Percentiles rank a stretch among this genome's conserved stretches.
Conservation (phyloP, 2,797 vertebrate genomes). For the Amazonetta brasiliensis region DNA sequence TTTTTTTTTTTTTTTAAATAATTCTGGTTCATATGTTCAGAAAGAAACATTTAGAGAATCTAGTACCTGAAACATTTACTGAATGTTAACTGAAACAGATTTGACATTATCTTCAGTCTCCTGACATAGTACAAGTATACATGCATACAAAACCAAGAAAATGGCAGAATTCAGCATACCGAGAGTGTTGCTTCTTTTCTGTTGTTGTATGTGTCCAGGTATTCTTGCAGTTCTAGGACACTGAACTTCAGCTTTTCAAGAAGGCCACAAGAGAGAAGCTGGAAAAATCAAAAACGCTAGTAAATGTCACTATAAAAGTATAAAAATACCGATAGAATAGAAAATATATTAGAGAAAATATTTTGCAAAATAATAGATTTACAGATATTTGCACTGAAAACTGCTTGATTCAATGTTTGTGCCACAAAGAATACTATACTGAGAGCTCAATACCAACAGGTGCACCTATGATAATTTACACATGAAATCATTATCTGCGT, state of each 20-base stretch:
- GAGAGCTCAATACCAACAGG: not conserved
- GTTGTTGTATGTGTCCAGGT: constrained; percentile 95
- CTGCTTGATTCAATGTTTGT: not conserved
- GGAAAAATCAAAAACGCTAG: constrained; percentile 51
- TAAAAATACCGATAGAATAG: not conserved
- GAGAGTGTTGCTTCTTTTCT: constrained; percentile 93
- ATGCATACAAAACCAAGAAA: not conserved
- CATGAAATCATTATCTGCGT: not conserved
- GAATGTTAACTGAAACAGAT: not conserved
- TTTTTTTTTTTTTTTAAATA: not conserved
- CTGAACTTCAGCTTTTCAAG: constrained; percentile 99
- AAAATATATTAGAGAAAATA: not conserved
- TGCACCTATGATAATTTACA: not conserved
- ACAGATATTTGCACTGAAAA: not conserved
- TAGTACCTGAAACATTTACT: not conserved
- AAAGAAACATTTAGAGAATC: not conserved
- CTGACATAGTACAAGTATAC: not conserved
- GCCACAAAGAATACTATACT: not conserved
- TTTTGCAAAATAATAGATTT: not conserved
- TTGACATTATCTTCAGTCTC: not conserved
- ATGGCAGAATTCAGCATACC: constrained; percentile 77
- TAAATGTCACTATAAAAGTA: not conserved
- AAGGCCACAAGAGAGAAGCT: constrained; percentile 97
- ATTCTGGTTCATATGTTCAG: not conserved
- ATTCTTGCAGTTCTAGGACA: constrained; percentile 95